phyloP scores from a whole-genome alignment of 2,797 vertebrate species.

The Bradypus variegatus region DNA sequence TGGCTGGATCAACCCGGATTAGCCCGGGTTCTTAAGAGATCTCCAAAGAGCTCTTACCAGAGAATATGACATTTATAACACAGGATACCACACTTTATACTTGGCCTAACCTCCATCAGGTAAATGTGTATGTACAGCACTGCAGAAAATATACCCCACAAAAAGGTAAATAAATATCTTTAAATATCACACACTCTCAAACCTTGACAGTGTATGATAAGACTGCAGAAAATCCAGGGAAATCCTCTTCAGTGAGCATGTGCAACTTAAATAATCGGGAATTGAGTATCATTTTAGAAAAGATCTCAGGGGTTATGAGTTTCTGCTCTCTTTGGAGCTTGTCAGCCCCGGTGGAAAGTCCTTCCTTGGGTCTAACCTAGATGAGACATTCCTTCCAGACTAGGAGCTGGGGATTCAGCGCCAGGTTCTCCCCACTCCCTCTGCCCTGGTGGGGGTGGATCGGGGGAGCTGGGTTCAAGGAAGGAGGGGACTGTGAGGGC shows the following conservation, averaged over 20 bases:
- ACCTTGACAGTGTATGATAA: not conserved
- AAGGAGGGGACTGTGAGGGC: not conserved
- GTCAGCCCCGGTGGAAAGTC: not conserved
- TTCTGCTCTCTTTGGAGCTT: not conserved
- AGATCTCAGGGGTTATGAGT: not conserved
- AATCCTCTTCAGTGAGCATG: not conserved
- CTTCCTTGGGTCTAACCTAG: not conserved
- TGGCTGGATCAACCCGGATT: not conserved
- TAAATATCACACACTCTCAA: not conserved
- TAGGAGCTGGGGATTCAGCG: not conserved
- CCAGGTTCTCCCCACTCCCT: not conserved
- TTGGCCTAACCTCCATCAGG: not conserved
- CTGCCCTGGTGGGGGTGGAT: not conserved
- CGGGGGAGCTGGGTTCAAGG: not conserved
- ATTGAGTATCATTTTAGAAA: not conserved
- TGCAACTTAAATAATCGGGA: not conserved
- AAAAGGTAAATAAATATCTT: no score
- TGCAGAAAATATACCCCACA: not conserved
- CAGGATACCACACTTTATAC: rapidly evolving
- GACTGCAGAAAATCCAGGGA: not conserved
- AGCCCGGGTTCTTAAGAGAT: not conserved
- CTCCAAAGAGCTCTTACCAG: not conserved
- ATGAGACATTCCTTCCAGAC: not conserved
- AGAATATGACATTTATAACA: not conserved
- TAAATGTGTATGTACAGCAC: not conserved